Conservation (phyloP, 2,797 vertebrate genomes). For the Peromyscus eremicus region DNA sequence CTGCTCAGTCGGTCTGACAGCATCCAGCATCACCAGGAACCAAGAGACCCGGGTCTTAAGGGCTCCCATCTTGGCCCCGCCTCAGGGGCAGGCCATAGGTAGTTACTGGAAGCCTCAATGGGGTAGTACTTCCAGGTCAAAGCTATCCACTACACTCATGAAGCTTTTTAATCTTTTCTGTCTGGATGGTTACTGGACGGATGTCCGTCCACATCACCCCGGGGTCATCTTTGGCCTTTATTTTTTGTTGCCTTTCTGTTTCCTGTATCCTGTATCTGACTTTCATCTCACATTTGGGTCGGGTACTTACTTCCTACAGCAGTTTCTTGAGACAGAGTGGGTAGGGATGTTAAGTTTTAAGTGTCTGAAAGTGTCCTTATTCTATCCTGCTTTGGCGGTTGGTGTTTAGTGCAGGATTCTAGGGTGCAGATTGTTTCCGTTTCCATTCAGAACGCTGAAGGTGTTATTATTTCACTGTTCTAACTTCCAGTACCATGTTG, state of each 20-base stretch:
- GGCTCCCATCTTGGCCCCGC: too few relatives aligned
- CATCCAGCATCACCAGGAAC: too few relatives aligned
- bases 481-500: background rate
- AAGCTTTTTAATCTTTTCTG: background rate
- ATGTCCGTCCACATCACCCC: background rate
- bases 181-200: background rate
- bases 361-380: background rate
- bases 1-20: too few relatives aligned
- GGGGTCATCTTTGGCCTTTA: background rate
- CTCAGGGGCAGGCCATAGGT: too few relatives aligned
- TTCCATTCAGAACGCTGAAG: slow-evolving; percentile 18
- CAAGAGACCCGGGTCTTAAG: too few relatives aligned
- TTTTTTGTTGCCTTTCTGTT: background rate
- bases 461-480: background rate
- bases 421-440: background rate
- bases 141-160: too few relatives aligned
- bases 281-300: background rate
- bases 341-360: background rate
- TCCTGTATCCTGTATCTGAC: background rate
- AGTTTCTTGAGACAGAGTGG: background rate
- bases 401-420: background rate
- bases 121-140: too few relatives aligned
- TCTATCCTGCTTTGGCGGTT: background rate
- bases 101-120: too few relatives aligned
- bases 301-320: background rate